These are phyloP conservation scores for Anastrepha obliqua DNA, from an alignment of 1,140 invertebrate species.

Conservation along the genomic window DNA sequence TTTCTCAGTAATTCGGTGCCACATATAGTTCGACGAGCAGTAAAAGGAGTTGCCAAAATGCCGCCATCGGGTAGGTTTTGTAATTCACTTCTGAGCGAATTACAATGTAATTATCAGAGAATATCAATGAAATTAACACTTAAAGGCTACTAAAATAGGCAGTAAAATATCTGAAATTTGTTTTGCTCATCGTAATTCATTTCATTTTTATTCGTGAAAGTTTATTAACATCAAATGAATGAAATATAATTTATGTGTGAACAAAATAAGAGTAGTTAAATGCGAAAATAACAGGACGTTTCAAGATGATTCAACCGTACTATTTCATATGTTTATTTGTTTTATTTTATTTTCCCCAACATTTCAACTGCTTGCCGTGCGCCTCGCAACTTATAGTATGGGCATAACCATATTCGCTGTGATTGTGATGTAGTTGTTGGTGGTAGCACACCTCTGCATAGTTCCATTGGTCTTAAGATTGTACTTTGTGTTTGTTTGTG, in stretches of 20 bases:
- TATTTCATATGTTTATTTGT: constrained; percentile 31
- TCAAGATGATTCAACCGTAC: constrained; percentile 49
- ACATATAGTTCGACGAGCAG: too few species aligned
- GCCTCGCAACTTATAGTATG: background rate
- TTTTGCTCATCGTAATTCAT: constrained; percentile 29
- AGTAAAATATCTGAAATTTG: too few species aligned
- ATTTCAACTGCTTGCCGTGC: background rate
- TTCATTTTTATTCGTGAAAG: constrained; percentile 38
- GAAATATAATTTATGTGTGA: constrained; percentile 13
- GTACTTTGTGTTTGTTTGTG: background rate
- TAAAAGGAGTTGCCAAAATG: too few species aligned
- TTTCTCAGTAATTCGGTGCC: too few species aligned
- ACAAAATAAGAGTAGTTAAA: constrained; percentile 28
- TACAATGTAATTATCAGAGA: too few species aligned
- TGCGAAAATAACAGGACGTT: constrained; percentile 52
- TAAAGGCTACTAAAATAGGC: too few species aligned
- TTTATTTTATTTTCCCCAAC: background rate
- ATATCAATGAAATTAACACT: too few species aligned
- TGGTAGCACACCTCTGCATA: background rate
- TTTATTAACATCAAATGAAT: constrained; percentile 38
- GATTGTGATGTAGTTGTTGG: background rate
- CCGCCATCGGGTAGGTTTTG: too few species aligned
- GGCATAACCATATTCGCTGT: background rate
- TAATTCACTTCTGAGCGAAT: too few species aligned
- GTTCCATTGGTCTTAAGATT: too few species aligned